Conservation (phyloP, 2,113 vertebrate species). For the Chrysemys picta region DNA sequence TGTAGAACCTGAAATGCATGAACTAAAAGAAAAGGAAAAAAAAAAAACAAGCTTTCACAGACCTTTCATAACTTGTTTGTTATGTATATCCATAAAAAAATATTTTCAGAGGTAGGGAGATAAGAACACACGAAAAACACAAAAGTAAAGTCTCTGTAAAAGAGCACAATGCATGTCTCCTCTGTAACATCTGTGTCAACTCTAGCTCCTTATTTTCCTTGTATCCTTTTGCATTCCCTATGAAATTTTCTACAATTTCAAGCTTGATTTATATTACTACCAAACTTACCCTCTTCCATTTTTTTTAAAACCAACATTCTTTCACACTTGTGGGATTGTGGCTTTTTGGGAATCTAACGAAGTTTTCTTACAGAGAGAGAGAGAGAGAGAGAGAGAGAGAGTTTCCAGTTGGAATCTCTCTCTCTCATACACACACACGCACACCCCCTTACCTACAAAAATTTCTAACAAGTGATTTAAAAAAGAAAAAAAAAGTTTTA, state of each 20-base stretch:
- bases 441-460: too few relatives aligned
- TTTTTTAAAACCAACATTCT: background rate
- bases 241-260: background rate
- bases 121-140: background rate
- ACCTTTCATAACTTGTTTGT: background rate
- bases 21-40: background rate
- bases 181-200: background rate
- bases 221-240: background rate
- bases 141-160: background rate
- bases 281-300: background rate
- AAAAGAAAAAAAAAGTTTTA: background rate
- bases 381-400: too few relatives aligned
- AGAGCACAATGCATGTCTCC: background rate
- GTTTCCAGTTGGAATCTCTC: too few relatives aligned
- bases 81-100: too few relatives aligned
- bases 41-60: too few relatives aligned
- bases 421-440: too few relatives aligned
- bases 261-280: background rate
- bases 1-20: background rate
- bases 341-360: background rate
- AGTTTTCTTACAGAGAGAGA: background rate
- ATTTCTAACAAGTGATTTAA: too few relatives aligned
- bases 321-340: background rate
- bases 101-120: background rate
- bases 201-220: background rate